Evolutionary conservation across 2,888 invertebrate genomes (phyloP), one percentile per base, ranked within the genome.

Genomic region (Ectobius pallidus): DNA sequence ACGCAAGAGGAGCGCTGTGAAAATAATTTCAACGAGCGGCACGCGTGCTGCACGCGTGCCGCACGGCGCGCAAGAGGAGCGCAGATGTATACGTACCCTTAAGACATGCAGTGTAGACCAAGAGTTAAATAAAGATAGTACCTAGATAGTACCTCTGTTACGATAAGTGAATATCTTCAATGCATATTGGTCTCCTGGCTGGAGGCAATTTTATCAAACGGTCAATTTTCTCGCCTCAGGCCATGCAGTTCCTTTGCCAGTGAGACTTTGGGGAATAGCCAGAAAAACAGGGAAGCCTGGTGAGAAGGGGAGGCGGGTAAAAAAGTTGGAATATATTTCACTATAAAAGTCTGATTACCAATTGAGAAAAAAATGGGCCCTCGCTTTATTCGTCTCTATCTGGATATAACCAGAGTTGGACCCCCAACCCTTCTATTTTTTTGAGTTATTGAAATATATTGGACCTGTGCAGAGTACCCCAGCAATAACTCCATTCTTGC

Each of bases 301-400:
- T 14, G 27, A n/a, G 32, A 39, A 11, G 52, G 34, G 20, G 67
- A 46, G 52, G 16, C 20, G 30, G 52, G 52, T n/a, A 32, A 30
- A 61, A 71, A 61, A 25, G 62, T 46, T 61, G 18, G 62, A 49
- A 32, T 62, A 72, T 72, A 72, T 72, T 68, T 72, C 61, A 72
- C 72, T 69, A 72, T 69, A 72, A 72, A 72, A 69, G 72, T 72
- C 69, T 69, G 72, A 63, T 69, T 69, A 68, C 49, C 61, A 58
- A 69, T 69, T 44, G 65, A 34, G 34, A 25, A 30, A 34, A 62
- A 30, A 34, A 62, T 16, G 30, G 25, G 42, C 25, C 16, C 42
- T 22, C 25, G 44, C 34, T 65, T 65, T 44, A 65, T 42, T 44
- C 44, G 22, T 27, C 61, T 18, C 65, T 65, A 42, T 65, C 42